These are phyloP conservation scores for Mus pahari DNA, from an alignment of 2,113 vertebrate species.

Conservation along the genomic window DNA sequence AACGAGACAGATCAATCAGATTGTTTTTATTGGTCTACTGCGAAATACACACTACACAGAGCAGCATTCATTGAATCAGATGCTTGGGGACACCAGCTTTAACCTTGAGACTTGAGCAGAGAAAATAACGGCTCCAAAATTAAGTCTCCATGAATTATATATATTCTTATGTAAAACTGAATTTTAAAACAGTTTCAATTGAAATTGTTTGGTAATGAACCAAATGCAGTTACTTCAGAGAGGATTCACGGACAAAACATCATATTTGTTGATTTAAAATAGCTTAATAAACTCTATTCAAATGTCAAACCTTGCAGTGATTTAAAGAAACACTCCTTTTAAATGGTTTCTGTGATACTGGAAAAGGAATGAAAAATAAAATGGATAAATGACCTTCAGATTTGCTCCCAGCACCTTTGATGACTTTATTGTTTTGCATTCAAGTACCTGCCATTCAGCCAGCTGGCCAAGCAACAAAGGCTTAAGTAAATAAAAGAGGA, in stretches of 20 bases:
- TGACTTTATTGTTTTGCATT: constrained; percentile 34
- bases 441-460: neutral
- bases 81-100: constrained; percentile 81
- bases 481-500: neutral
- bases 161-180: constrained; percentile 82
- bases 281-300: constrained; percentile 54
- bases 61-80: constrained; percentile 82
- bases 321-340: constrained; percentile 48
- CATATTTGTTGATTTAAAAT: constrained; percentile 64
- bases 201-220: constrained; percentile 79
- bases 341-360: constrained; percentile 18
- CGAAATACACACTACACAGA: constrained; percentile 82
- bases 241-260: constrained; percentile 55
- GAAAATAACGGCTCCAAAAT: constrained; percentile 79
- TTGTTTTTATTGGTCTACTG: constrained; percentile 86
- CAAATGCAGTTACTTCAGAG: constrained; percentile 72
- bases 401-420: neutral
- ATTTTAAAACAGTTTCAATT: constrained; percentile 82
- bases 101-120: constrained; percentile 82
- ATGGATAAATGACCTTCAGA: constrained; percentile 41
- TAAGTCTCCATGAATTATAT: constrained; percentile 82
- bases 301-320: neutral
- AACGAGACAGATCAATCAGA: constrained; percentile 87
- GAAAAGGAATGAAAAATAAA: constrained; percentile 49
- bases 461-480: neutral